Percentiles rank a stretch among this genome's conserved stretches.
Evolutionary conservation across 2,888 invertebrate genomes (phyloP).

Genomic region (Polymixis lichenea): DNA sequence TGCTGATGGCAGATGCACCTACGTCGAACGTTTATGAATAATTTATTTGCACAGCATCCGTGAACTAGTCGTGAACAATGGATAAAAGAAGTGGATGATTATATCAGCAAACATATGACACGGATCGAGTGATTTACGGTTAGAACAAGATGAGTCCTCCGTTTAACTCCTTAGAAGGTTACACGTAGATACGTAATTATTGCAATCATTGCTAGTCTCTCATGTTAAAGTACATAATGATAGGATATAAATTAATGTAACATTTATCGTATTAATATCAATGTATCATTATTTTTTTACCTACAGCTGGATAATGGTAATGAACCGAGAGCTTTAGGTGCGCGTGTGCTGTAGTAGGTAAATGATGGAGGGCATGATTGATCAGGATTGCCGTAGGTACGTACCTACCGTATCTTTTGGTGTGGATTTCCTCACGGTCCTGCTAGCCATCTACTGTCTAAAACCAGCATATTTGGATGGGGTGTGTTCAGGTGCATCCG

Average conservation of each 20-base stretch:
- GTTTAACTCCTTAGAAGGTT: conserved; percentile 68
- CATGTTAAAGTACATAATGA: conserved; percentile 58
- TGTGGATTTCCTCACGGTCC: neutral
- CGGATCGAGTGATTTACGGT: conserved; percentile 78
- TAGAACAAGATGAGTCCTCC: conserved; percentile 68
- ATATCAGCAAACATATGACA: conserved; percentile 78
- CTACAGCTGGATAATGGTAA: neutral
- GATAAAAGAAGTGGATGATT: conserved; percentile 78
- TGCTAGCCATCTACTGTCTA: neutral
- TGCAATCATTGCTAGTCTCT: conserved; percentile 69
- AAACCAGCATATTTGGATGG: conserved; percentile 1
- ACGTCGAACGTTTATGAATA: conserved; percentile 77
- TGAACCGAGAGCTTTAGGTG: neutral
- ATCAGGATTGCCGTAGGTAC: neutral
- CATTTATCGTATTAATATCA: conserved; percentile 44
- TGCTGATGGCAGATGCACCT: conserved; percentile 41
- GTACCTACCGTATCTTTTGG: neutral
- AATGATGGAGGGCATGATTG: neutral
- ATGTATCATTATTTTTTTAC: conserved; percentile 10
- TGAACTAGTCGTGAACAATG: conserved; percentile 82
- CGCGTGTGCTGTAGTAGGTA: neutral
- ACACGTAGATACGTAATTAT: conserved; percentile 55
- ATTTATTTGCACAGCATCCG: conserved; percentile 81
- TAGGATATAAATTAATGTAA: conserved; percentile 37
- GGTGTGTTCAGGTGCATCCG: neutral